Evolutionary conservation across 2,797 vertebrate species (phyloP).

Genomic region (Cuniculus paca): DNA sequence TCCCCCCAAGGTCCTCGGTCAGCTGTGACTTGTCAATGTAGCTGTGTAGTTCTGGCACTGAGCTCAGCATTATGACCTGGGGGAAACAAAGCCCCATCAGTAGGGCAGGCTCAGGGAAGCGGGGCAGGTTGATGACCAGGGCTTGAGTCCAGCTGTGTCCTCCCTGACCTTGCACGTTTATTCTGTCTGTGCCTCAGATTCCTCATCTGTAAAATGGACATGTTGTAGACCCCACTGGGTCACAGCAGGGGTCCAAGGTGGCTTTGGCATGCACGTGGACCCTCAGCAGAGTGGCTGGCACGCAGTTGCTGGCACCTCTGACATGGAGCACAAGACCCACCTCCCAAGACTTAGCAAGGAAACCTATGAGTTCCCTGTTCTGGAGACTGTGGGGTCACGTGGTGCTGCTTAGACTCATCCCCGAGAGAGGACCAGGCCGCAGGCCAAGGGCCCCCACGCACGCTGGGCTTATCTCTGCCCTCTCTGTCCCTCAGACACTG

Average conservation of each 20-base stretch:
- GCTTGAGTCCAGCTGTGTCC: background rate
- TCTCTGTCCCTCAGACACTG: background rate
- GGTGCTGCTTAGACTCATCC: fast-evolving
- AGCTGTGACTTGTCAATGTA: slow-evolving; percentile 97
- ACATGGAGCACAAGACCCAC: background rate
- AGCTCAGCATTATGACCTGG: slow-evolving; percentile 99
- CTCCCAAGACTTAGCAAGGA: fast-evolving
- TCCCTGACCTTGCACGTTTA: fast-evolving
- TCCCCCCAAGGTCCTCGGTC: slow-evolving; percentile 96
- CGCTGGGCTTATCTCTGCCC: fast-evolving
- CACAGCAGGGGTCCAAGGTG: fast-evolving
- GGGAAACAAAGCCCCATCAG: background rate
- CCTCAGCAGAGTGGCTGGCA: background rate
- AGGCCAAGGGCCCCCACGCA: background rate
- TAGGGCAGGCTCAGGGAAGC: background rate
- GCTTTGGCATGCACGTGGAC: fast-evolving
- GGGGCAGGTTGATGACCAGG: fast-evolving
- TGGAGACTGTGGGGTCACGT: fast-evolving
- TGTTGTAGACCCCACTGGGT: fast-evolving
- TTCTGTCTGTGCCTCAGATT: background rate
- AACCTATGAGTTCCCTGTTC: fast-evolving
- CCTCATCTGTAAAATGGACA: background rate
- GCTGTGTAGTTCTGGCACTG: slow-evolving; percentile 95
- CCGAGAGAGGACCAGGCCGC: background rate
- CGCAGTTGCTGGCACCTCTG: background rate